These are phyloP conservation scores for Dryobotodes eremita DNA, from an alignment of 2,888 invertebrate genomes.

Conservation along the genomic window DNA sequence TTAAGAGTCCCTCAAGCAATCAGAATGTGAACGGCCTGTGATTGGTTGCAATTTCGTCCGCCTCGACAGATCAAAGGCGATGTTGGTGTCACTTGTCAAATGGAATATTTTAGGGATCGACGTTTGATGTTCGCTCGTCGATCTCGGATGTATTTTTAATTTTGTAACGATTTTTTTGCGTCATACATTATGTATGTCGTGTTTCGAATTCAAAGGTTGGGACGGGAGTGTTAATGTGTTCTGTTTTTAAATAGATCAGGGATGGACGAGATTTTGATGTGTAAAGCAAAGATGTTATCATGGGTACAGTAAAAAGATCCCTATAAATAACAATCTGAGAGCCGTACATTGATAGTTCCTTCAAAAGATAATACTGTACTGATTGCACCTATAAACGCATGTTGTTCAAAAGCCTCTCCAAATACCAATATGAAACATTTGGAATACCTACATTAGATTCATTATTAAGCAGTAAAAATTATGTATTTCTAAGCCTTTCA, in stretches of 20 bases:
- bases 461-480: neutral
- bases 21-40: conserved; percentile 83
- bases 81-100: conserved; percentile 84
- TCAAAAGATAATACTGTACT: neutral
- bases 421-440: neutral
- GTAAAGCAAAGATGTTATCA: conserved; percentile 39
- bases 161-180: conserved; percentile 69
- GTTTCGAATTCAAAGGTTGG: conserved; percentile 44
- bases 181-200: conserved; percentile 67
- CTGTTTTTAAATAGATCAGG: conserved; percentile 46
- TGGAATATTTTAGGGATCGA: conserved; percentile 85
- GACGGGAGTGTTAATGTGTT: conserved; percentile 54
- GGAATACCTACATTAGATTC: neutral
- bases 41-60: conserved; percentile 82
- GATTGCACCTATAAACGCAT: neutral
- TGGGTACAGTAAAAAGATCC: neutral
- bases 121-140: conserved; percentile 77
- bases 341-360: neutral
- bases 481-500: neutral
- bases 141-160: conserved; percentile 76
- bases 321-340: neutral
- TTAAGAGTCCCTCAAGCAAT: conserved; percentile 89
- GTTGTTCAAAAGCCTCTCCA: neutral
- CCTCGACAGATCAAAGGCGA: conserved; percentile 84
- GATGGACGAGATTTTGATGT: conserved; percentile 12